A percentile compares a stretch with the other conserved stretches of the same genome.
Evolutionary conservation across 1,140 invertebrate species (phyloP).

Genomic region (Zaprionus tsacasi): DNA sequence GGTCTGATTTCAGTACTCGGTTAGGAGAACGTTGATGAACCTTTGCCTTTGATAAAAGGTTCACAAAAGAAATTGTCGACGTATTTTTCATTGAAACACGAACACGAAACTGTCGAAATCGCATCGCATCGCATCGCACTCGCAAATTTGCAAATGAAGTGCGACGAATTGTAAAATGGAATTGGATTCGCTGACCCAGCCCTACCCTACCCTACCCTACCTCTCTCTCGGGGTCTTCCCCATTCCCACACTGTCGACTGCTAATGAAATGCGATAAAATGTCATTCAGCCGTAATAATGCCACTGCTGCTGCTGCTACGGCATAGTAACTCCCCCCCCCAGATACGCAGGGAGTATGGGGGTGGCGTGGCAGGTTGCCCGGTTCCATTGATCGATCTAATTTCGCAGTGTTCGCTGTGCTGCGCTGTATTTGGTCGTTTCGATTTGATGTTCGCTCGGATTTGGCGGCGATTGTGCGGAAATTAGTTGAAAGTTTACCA

Average conservation of each 20-base stretch:
- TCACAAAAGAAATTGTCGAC: slow-evolving; percentile 26
- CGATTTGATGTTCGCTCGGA: slow-evolving; percentile 52
- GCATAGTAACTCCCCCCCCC: background rate
- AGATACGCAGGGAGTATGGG: background rate
- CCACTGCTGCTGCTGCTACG: background rate
- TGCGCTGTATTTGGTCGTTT: slow-evolving; percentile 42
- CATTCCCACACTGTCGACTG: slow-evolving; percentile 14
- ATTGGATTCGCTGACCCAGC: slow-evolving; percentile 39
- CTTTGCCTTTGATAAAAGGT: slow-evolving; percentile 16
- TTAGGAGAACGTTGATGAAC: slow-evolving; percentile 18
- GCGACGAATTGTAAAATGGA: slow-evolving; percentile 64
- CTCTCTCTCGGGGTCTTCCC: no score
- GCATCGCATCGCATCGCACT: slow-evolving; percentile 16
- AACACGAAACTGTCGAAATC: slow-evolving; percentile 14
- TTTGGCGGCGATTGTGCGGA: slow-evolving; percentile 61
- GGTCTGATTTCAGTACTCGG: background rate
- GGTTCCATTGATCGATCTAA: slow-evolving; percentile 56
- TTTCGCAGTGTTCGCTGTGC: slow-evolving; percentile 30
- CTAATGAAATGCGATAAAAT: slow-evolving; percentile 79
- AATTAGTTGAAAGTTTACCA: slow-evolving; percentile 63
- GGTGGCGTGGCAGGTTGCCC: slow-evolving; percentile 1
- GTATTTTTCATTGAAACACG: slow-evolving; percentile 29
- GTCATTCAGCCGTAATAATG: slow-evolving; percentile 62
- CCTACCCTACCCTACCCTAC: no score
- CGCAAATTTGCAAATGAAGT: slow-evolving; percentile 60